These are phyloP conservation scores for Amphiprion clarkii DNA, from an alignment of 2,797 vertebrate species.

Conservation along the genomic window DNA sequence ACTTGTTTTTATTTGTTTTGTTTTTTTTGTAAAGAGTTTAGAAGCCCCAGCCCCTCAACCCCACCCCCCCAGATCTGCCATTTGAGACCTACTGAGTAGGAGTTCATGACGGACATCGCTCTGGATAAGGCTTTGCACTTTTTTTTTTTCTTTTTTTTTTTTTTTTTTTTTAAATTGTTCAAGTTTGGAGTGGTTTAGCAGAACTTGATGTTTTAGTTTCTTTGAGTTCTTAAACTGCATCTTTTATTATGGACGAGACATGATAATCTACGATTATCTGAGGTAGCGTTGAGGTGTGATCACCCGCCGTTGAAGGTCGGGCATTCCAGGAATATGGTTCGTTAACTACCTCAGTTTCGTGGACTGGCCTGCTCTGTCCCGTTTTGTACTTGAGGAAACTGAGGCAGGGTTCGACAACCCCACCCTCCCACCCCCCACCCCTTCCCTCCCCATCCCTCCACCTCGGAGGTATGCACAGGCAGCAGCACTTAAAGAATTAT, in stretches of 20 bases:
- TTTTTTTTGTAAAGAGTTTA: conserved; percentile 41
- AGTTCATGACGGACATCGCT: conserved; percentile 59
- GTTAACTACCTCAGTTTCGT: conserved; percentile 97
- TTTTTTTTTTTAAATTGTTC: neutral
- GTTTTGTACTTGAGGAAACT: conserved; percentile 92
- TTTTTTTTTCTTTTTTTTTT: conserved; percentile 18
- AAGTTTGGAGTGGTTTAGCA: conserved; percentile 71
- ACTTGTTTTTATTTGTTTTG: conserved; percentile 28
- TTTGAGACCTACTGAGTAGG: conserved; percentile 46
- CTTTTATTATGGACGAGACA: conserved; percentile 53
- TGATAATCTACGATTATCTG: conserved; percentile 37
- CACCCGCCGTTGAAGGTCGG: conserved; percentile 90
- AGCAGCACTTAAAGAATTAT: conserved; percentile 86
- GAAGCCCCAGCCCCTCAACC: conserved; percentile 28
- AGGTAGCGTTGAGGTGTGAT: conserved; percentile 83
- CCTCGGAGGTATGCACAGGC: conserved; percentile 91
- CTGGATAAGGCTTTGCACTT: conserved; percentile 80
- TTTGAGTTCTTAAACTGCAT: conserved; percentile 52
- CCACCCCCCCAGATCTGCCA: conserved; percentile 24
- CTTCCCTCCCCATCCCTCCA: conserved; percentile 14
- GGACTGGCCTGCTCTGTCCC: conserved; percentile 92
- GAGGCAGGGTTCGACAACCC: conserved; percentile 12
- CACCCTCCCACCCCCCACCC: conserved; percentile 38
- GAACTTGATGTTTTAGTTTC: conserved; percentile 38
- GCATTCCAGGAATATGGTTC: conserved; percentile 91